Conservation (phyloP, 2,113 vertebrate genomes). For the Bubo blakistoni region DNA sequence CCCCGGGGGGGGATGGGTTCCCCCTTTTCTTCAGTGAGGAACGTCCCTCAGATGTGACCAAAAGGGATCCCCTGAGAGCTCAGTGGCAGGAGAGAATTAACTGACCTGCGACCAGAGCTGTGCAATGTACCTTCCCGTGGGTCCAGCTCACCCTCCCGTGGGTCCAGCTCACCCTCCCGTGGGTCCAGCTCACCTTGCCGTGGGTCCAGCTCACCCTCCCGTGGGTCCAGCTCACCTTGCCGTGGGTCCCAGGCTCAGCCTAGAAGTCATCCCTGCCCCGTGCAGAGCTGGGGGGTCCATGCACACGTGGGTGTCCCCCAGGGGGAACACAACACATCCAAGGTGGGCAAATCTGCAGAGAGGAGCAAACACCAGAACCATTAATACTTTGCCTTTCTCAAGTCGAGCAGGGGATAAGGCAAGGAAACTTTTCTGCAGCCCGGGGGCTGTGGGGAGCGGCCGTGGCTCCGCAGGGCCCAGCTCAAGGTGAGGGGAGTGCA, state of each 20-base stretch:
- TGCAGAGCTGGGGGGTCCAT: accelerated
- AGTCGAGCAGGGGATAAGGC: background rate
- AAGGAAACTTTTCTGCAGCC: background rate
- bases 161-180: background rate
- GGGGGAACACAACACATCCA: background rate
- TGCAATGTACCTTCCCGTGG: background rate
- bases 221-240: too few species aligned
- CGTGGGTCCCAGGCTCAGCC: background rate
- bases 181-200: background rate
- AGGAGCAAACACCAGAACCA: background rate
- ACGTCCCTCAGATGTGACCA: accelerated
- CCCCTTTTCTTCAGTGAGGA: background rate
- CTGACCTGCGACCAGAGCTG: accelerated
- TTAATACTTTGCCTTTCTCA: background rate
- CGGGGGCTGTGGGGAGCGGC: background rate
- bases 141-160: background rate
- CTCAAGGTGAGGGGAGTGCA: background rate
- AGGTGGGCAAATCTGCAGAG: accelerated
- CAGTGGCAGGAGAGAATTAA: background rate
- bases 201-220: background rate
- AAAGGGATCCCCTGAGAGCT: background rate
- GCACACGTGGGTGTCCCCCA: too few species aligned
- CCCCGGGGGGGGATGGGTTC: background rate
- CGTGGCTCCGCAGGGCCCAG: background rate
- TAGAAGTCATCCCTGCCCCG: accelerated